Conservation (phyloP, 1,140 invertebrate species). For the Cydia strobilella region DNA sequence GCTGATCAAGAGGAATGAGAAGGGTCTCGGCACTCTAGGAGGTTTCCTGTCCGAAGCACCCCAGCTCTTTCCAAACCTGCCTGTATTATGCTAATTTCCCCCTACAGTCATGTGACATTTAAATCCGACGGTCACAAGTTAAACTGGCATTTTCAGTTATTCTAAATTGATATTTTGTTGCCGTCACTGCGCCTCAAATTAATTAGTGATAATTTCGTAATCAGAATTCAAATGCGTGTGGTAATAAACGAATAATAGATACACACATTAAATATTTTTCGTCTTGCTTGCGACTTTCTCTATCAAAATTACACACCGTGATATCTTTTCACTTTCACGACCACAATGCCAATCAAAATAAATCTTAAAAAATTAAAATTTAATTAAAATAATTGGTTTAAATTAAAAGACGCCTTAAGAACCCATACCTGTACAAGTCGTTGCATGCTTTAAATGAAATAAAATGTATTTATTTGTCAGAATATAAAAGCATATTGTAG, state of each 20-base stretch:
- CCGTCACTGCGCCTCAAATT: background rate
- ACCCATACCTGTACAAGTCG: background rate
- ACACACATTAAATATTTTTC: constrained; percentile 3
- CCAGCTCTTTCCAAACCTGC: no score
- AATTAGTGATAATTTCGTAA: constrained; percentile 5
- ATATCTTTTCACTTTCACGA: constrained; percentile 72
- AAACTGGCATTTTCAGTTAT: background rate
- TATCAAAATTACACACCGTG: constrained; percentile 68
- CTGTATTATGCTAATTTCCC: no score
- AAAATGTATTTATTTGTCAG: no score
- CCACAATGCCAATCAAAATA: constrained; percentile 62
- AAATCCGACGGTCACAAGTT: background rate
- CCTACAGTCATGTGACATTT: no score
- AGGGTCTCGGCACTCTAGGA: no score
- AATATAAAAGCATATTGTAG: background rate
- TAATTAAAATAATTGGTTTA: constrained; percentile 70
- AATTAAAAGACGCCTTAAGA: constrained; percentile 41
- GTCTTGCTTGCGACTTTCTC: constrained; percentile 57
- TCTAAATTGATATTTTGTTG: background rate
- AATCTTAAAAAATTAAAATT: constrained; percentile 59
- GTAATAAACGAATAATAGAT: constrained; percentile 18
- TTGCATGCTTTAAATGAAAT: background rate
- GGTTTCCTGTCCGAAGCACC: no score
- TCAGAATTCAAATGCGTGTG: constrained; percentile 1
- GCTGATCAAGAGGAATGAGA: no score